These are phyloP conservation scores for Labroides dimidiatus DNA, from an alignment of 2,797 vertebrate species.

Conservation along the genomic window DNA sequence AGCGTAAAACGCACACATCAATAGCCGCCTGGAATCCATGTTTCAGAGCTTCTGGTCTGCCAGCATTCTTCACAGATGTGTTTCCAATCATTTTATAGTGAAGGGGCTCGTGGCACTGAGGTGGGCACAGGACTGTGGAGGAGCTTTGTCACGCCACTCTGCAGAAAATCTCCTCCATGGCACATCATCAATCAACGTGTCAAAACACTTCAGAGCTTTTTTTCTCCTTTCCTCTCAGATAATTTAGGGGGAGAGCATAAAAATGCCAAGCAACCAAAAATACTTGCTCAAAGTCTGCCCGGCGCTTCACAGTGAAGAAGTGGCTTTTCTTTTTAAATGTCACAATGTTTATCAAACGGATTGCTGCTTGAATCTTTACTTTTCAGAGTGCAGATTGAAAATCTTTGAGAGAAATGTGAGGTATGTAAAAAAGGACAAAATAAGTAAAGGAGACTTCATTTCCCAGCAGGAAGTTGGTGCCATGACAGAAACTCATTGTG, in stretches of 20 bases:
- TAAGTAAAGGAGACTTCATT: too few species aligned
- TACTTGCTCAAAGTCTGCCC: not conserved
- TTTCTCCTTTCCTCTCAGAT: not conserved
- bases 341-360: not conserved
- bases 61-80: conserved; percentile 49
- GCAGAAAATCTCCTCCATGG: conserved; percentile 5
- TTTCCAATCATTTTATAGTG: conserved; percentile 51
- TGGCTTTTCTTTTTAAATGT: not conserved
- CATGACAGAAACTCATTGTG: too few species aligned
- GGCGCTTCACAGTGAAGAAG: not conserved
- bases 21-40: not conserved
- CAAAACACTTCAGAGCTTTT: not conserved
- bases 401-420: too few species aligned
- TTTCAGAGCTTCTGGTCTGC: conserved; percentile 26
- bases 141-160: conserved; percentile 16
- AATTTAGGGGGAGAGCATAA: not conserved
- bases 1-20: conserved; percentile 36
- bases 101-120: conserved; percentile 14
- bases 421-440: too few species aligned
- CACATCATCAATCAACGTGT: conserved; percentile 10
- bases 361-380: too few species aligned
- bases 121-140: conserved; percentile 9
- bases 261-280: conserved; percentile 6
- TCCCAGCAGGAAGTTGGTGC: too few species aligned
- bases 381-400: too few species aligned